Base-by-base conservation (phyloP, 2,888 invertebrate genomes). In the Drosophila ochracea region DNA sequence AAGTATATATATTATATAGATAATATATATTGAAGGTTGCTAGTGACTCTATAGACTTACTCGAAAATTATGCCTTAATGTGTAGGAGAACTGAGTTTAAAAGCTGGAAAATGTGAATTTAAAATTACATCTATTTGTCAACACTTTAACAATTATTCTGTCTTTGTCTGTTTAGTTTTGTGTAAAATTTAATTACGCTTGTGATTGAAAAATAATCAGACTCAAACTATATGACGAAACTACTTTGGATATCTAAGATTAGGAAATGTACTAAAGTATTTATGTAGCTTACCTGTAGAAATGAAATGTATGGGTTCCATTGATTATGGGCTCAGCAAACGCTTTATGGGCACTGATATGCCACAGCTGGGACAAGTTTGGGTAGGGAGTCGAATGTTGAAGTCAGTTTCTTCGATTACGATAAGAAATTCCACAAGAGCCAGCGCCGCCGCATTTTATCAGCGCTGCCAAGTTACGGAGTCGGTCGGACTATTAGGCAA, bases 361-460 rank as follows among this genome's bases (percentile, higher is more conserved):
- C 89, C 83, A 25, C 35, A 49, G 30, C 35, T 39, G 52, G 35
- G 30, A 30, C 25, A 37, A 47, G 49, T 39, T 21, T 39, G 0
- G 33, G 41, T 71, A 76, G 79, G 33, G 72, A 43, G 53, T 50
- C 31, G 31, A 52, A 41, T 49, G 59, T 11, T 69, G 58, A 61
- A 87, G 77, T 75, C 73, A 84, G 83, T 83, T 83, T 81, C 68
- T 16, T 47, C 25, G 68, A 90, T 83, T 84, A 73, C 61, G 86
- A 86, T 87, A 86, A 89, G 89, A 68, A 76, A 90, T 87, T 90
- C 87, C 76, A 68, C 67, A 76, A 80, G 68, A 73, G 67, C 71
- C 70, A 75, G 67, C 68, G 67, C 64, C 41, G 30, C 16, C 4
- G 13, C 25, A 30, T 63, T 62, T 68, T 73, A 83, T 83, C 76